Percentiles rank a stretch among this genome's conserved stretches.
These are phyloP conservation scores for Sebastolobus alascanus DNA, from an alignment of 2,797 vertebrate genomes.

Conservation along the genomic window DNA sequence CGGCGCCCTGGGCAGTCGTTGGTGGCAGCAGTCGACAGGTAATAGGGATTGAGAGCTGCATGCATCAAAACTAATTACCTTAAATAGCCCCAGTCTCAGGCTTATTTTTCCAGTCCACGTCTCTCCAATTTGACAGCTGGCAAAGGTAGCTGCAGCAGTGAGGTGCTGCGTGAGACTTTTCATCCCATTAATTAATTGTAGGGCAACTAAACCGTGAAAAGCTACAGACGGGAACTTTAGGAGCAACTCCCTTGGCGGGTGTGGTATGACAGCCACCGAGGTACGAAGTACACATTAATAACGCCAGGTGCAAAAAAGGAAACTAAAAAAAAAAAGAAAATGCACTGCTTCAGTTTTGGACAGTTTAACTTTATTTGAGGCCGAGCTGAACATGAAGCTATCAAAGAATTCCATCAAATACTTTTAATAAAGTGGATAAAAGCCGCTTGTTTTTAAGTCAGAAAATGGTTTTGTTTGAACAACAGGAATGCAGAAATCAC, in stretches of 20 bases:
- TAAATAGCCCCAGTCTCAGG: conserved; percentile 61
- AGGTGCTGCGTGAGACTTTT: conserved; percentile 64
- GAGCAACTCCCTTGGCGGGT: conserved; percentile 46
- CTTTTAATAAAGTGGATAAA: conserved; percentile 59
- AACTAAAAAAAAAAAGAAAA: not conserved
- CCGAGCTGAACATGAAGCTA: conserved; percentile 45
- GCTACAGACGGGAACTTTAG: conserved; percentile 47
- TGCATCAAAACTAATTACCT: conserved; percentile 75
- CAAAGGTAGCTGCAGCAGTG: conserved; percentile 54
- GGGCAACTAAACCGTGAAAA: conserved; percentile 63
- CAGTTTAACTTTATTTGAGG: conserved; percentile 42
- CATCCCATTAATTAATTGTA: conserved; percentile 66
- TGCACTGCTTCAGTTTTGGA: conserved; percentile 31
- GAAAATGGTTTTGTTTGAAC: conserved; percentile 64
- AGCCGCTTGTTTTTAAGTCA: conserved; percentile 48
- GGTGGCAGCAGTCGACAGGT: conserved; percentile 65
- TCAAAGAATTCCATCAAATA: conserved; percentile 67
- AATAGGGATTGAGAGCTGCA: conserved; percentile 67
- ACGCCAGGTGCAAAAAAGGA: conserved; percentile 29
- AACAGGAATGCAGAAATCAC: conserved; percentile 46
- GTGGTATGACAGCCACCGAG: conserved; percentile 20
- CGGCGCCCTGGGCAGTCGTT: conserved; percentile 28
- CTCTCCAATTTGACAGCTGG: conserved; percentile 73
- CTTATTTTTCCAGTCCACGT: conserved; percentile 56
- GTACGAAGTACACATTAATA: conserved; percentile 19